Conservation (phyloP, 2,888 invertebrate species). For the Seira musarum region DNA sequence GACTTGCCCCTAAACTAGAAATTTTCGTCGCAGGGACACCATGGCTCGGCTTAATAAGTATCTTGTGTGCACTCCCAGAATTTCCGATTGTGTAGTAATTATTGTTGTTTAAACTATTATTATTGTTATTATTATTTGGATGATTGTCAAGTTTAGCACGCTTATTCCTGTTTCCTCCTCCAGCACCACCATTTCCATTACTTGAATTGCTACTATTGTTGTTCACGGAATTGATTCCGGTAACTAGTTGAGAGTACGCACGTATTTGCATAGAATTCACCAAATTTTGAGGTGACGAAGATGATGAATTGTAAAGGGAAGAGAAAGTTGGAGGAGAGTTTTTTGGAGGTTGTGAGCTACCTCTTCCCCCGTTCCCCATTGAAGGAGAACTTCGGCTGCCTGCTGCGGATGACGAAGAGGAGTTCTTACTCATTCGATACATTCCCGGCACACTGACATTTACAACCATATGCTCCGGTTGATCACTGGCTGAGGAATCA, state of each 20-base stretch:
- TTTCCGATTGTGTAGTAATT: slow-evolving; percentile 42
- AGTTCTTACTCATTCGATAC: slow-evolving; percentile 34
- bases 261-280: slow-evolving; percentile 50
- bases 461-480: slow-evolving; percentile 53
- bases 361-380: slow-evolving; percentile 5
- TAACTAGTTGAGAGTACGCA: slow-evolving; percentile 44
- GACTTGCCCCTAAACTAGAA: slow-evolving; percentile 31
- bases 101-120: slow-evolving; percentile 28
- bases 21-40: slow-evolving; percentile 51
- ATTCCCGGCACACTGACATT: slow-evolving; percentile 52
- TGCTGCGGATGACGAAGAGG: slow-evolving; percentile 12
- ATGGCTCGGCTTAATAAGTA: slow-evolving; percentile 56
- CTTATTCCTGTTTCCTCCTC: slow-evolving; percentile 32
- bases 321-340: slow-evolving; percentile 44
- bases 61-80: slow-evolving; percentile 38
- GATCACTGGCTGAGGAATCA: slow-evolving; percentile 45
- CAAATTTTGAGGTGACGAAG: slow-evolving; percentile 30
- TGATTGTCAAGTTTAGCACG: slow-evolving; percentile 55
- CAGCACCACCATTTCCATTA: not conserved
- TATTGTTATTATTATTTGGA: slow-evolving; percentile 15
- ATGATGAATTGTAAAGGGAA: not conserved
- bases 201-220: slow-evolving; percentile 11
- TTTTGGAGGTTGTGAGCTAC: slow-evolving; percentile 24
- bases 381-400: slow-evolving; percentile 31
- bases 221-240: slow-evolving; percentile 4